Evolutionary conservation across 2,888 invertebrate genomes (phyloP).

Genomic region (Eutolmus rufibarbis): DNA sequence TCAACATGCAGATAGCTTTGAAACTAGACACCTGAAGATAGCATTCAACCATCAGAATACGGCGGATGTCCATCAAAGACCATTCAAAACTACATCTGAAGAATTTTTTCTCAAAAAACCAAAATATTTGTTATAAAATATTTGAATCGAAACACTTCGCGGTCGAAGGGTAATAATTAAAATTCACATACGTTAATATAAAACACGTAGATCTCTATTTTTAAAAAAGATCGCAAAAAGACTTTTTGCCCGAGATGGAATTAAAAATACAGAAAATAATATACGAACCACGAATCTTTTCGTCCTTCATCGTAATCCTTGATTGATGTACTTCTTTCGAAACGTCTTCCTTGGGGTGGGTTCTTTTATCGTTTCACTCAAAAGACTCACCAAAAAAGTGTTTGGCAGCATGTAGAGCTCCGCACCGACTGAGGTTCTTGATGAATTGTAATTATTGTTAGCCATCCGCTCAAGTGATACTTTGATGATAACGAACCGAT

Average conservation of each 20-base stretch:
- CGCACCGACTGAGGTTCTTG: background rate
- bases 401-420: background rate
- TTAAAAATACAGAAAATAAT: background rate
- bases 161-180: background rate
- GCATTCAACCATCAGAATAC: background rate
- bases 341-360: background rate
- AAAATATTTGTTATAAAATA: background rate
- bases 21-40: background rate
- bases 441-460: background rate
- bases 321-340: background rate
- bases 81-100: background rate
- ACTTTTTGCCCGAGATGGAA: background rate
- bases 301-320: background rate
- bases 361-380: background rate
- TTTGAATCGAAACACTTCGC: background rate
- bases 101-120: background rate
- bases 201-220: background rate
- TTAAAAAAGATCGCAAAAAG: background rate
- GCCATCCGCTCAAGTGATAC: background rate
- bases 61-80: background rate
- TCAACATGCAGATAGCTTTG: background rate
- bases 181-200: too few species aligned
- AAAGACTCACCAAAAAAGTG: background rate
- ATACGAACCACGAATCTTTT: background rate
- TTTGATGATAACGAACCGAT: background rate